Evolutionary conservation across 1,140 invertebrate species (phyloP).

Genomic region (Planococcus citri): DNA sequence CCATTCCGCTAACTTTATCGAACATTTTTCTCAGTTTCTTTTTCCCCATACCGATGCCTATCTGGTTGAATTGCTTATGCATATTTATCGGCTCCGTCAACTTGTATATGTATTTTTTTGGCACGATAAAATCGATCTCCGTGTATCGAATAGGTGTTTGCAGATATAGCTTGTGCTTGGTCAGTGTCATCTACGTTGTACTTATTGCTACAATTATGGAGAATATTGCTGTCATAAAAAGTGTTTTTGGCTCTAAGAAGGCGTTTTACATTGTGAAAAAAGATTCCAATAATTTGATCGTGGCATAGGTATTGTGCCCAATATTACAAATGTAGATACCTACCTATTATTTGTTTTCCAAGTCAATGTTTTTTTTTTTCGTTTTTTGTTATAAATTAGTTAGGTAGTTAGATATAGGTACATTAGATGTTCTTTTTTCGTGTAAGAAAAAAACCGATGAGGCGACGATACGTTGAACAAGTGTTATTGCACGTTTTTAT

Average conservation of each 20-base stretch:
- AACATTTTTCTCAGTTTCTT: constrained; percentile 71
- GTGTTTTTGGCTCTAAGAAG: constrained; percentile 79
- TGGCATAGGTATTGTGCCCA: no score
- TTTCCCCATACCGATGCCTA: constrained; percentile 75
- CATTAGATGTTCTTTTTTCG: no score
- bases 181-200: constrained; percentile 74
- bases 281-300: constrained; percentile 36
- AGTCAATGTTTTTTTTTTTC: no score
- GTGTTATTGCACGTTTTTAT: no score
- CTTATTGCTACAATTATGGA: constrained; percentile 86
- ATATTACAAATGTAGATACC: constrained; percentile 12
- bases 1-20: constrained; percentile 79
- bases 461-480: no score
- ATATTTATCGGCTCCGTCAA: constrained; percentile 82
- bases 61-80: constrained; percentile 67
- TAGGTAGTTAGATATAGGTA: no score
- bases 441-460: no score
- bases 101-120: constrained; percentile 93
- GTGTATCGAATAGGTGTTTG: constrained; percentile 68
- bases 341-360: no score
- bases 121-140: constrained; percentile 87
- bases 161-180: constrained; percentile 65
- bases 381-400: no score
- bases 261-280: constrained; percentile 94
- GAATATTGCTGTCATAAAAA: constrained; percentile 87